Conservation (phyloP, 1,140 invertebrate genomes). For the Macrosteles quadrilineatus region DNA sequence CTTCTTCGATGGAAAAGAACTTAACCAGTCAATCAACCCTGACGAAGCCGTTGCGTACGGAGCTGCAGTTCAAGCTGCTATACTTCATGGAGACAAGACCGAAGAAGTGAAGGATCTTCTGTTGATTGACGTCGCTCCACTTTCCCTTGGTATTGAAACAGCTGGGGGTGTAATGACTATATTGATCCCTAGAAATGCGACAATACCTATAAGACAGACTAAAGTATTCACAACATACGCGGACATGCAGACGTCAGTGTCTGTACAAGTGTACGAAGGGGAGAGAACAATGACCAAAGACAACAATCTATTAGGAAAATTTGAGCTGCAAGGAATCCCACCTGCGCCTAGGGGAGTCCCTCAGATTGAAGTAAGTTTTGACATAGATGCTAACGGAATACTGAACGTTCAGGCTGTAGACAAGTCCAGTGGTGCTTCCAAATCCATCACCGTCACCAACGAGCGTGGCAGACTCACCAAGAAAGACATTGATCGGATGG, state of each 20-base stretch:
- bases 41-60: conserved; percentile 94
- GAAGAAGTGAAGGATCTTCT: conserved; percentile 90
- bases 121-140: conserved; percentile 89
- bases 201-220: conserved; percentile 94
- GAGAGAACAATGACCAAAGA: conserved; percentile 92
- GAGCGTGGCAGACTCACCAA: conserved; percentile 95
- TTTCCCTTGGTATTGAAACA: conserved; percentile 96
- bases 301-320: conserved; percentile 91
- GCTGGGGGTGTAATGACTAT: conserved; percentile 96
- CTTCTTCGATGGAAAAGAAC: conserved; percentile 96
- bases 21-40: conserved; percentile 97
- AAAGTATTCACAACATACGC: conserved; percentile 96
- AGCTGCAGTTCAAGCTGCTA: conserved; percentile 89
- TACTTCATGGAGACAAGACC: conserved; percentile 92
- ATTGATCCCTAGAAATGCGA: conserved; percentile 93
- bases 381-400: conserved; percentile 88
- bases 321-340: conserved; percentile 90
- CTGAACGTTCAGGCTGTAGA: conserved; percentile 86
- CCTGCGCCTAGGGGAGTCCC: conserved; percentile 94
- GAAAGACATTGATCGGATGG: conserved; percentile 97
- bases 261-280: conserved; percentile 87
- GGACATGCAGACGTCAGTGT: conserved; percentile 93
- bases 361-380: conserved; percentile 90
- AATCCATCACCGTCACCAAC: conserved; percentile 97
- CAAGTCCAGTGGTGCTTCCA: conserved; percentile 92